Base-by-base conservation (phyloP, 1,140 invertebrate genomes). In the Drosophila ironensis region DNA sequence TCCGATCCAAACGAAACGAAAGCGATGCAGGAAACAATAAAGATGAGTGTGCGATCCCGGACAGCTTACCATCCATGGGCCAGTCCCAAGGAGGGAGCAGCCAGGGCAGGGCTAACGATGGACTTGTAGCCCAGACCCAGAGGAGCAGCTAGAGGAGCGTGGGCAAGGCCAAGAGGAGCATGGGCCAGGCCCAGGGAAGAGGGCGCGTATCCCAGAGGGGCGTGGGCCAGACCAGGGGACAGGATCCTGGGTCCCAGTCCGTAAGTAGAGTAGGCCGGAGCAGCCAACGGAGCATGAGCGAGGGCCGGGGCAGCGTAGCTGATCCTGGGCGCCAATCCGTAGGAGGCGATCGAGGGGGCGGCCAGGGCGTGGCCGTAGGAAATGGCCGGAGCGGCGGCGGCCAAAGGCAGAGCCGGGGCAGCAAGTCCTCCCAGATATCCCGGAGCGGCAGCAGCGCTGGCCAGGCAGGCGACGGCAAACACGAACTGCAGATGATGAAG, bases 371-470 rank as follows among this genome's bases (percentile, higher is more conserved):
- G 69, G 24, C 47, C 42, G 45, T 66, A 48, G 46, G 70, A 46
- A 40, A 72, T 52, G 22, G 72, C 61, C 60, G 71, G 42, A 59
- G 77, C 69, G 28, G 80, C 54, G 12, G 35, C 46, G 14, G 42
- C 63, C 70, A 66, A 8, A 0, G 53, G 67, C 67, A 60, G n/a
- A 28, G 37, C 52, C 8, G 69, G 57, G 38, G 8, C 50, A 16
- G 35, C 40, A 19, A 63, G 19, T 53, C 70, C 81, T 22, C 81
- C 82, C 46, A 89, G 46, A 6, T 84, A 87, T 47, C 89, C 84
- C 47, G 89, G 78, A 66, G 73, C 76, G 20, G 89, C 89, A 42
- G 63, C 57, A 63, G 48, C 87, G 42, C 82, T 81, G 54, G 82
- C 87, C 50, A 89, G 37, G 42, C 84, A 70, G 42, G 60, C 68